These are phyloP conservation scores for Bradynema listronoti DNA, from an alignment of 1,140 invertebrate genomes.

Conservation along the genomic window DNA sequence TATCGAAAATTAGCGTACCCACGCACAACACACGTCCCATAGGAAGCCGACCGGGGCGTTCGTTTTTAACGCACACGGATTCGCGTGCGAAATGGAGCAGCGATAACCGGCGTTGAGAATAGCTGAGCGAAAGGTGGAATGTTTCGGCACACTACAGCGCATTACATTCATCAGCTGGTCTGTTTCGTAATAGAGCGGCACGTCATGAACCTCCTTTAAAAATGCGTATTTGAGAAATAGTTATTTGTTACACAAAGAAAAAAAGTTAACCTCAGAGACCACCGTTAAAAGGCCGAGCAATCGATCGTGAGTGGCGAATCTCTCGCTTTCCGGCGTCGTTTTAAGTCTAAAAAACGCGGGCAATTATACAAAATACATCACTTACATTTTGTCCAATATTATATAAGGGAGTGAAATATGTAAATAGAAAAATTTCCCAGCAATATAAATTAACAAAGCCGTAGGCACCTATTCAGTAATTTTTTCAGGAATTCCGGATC, in stretches of 20 bases:
- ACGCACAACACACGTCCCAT: constrained; percentile 66
- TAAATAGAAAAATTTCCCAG: too few species aligned
- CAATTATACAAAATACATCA: not conserved
- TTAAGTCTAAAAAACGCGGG: constrained; percentile 49
- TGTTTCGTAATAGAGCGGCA: constrained; percentile 76
- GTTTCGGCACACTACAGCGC: constrained; percentile 40
- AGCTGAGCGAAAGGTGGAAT: constrained; percentile 69
- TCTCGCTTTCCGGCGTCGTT: constrained; percentile 57
- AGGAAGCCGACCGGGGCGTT: constrained; percentile 76
- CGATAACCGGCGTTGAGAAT: constrained; percentile 82
- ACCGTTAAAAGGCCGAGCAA: constrained; percentile 65
- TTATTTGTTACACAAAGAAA: constrained; percentile 5
- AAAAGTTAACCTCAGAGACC: constrained; percentile 60
- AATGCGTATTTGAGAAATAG: too few species aligned
- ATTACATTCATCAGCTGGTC: constrained; percentile 44
- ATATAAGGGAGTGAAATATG: too few species aligned
- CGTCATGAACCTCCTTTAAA: constrained; percentile 72
- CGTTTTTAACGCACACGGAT: constrained; percentile 82
- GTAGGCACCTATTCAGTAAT: constrained; percentile 2
- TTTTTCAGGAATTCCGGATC: constrained; percentile 69
- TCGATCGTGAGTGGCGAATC: constrained; percentile 66
- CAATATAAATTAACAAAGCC: not conserved
- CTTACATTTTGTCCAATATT: too few species aligned
- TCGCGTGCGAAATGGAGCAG: constrained; percentile 84
- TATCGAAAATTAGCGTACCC: too few species aligned